Base-by-base conservation (phyloP, 2,888 invertebrate species). In the Amphipoea oculea region DNA sequence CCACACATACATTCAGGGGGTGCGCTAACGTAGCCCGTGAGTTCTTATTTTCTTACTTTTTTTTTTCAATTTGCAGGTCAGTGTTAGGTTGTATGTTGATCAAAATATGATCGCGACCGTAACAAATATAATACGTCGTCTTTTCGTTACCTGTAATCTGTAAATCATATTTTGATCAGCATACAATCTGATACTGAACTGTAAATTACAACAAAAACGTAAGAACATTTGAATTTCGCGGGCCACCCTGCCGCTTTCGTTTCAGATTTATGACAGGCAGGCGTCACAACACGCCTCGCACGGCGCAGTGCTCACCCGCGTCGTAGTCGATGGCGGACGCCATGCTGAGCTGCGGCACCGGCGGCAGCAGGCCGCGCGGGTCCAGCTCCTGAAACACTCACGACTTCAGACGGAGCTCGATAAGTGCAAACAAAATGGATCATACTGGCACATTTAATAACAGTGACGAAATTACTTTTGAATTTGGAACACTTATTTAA, bases 281-380 rank as follows among this genome's bases (percentile, higher is more conserved):
- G 4, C 4, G 40, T 40, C 40, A 40, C 40, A 40, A 40, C 40
- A 40, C 5, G 40, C 40, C 40, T 40, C 40, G 5, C 40, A 40
- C 66, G 14, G 5, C 57, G 23, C 54, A 6, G 11, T 1, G 36
- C 82, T 76, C 51, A 94, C 94, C 94, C 2, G 94, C 94, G 70
- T 90, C 87, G 88, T 94, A 95, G 83, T 92, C 99, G 71, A 99
- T 97, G 62, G 98, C 97, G 65, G 98, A 97, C 2, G 99, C 98
- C 95, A 98, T 97, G 29, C 98, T 97, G 76, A 99, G 98, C 85
- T 98, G 97, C 20, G 96, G 92, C 71, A 95, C 88, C 73, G 95
- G 95, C 86, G 96, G 95, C 92, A 96, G 90, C 86, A 91, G 89
- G 6, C 85, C 86, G 74, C 76, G 77, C 84, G 78, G 78, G 54